A percentile compares a stretch with the other conserved stretches of the same genome.
Conservation (phyloP, 2,888 invertebrate genomes). For the Cephus sareptanus region DNA sequence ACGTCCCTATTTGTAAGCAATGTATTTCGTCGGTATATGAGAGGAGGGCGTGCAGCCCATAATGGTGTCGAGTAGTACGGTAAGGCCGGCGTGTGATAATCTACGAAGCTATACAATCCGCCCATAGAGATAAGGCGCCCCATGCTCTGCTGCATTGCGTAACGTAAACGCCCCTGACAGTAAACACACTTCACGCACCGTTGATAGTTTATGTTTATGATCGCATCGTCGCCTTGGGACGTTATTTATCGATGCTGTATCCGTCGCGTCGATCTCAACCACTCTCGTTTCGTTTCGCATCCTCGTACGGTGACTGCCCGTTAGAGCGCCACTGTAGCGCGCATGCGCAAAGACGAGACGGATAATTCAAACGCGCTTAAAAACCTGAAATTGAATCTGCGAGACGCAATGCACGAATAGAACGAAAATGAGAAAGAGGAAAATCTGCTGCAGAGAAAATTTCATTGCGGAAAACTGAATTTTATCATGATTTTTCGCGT, state of each 20-base stretch:
- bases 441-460: no score
- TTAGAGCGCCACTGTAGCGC: no score
- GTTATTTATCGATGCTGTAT: constrained; percentile 34
- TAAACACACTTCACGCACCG: constrained; percentile 44
- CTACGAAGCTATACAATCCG: constrained; percentile 51
- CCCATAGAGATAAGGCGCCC: constrained; percentile 57
- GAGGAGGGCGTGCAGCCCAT: constrained; percentile 13
- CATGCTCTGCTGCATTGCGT: constrained; percentile 28
- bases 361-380: no score
- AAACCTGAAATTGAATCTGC: no score
- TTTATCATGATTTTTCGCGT: no score
- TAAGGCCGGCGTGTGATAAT: constrained; percentile 43
- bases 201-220: constrained; percentile 37
- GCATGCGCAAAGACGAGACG: no score
- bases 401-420: no score
- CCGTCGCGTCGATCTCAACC: background rate
- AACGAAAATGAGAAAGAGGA: no score
- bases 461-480: no score
- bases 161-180: constrained; percentile 37
- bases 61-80: constrained; percentile 32
- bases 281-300: no score
- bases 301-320: no score
- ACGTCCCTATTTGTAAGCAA: background rate
- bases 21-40: background rate
- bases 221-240: constrained; percentile 20